Conservation (phyloP, 2,797 vertebrate genomes). For the Mastacembelus armatus region DNA sequence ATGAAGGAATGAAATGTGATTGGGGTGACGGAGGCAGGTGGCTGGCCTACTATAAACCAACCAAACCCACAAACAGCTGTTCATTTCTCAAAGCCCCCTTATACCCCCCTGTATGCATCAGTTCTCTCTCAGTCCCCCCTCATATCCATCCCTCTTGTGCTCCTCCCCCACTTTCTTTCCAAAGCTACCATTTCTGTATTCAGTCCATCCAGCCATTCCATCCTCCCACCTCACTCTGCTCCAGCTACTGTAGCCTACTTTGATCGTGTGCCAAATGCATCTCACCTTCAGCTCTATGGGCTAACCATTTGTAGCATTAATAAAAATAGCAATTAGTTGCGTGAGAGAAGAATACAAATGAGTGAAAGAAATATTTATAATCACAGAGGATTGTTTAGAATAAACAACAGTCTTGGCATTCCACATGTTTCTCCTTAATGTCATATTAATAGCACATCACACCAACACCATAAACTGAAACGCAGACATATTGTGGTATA, state of each 20-base stretch:
- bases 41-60: slow-evolving; percentile 59
- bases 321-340: too few species aligned
- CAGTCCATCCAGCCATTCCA: slow-evolving; percentile 33
- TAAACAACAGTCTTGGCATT: background rate
- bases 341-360: background rate
- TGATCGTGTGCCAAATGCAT: slow-evolving; percentile 52
- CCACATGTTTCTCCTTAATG: background rate
- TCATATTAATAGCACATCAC: background rate
- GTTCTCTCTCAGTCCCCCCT: slow-evolving; percentile 24
- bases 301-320: slow-evolving; percentile 13
- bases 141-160: slow-evolving; percentile 15
- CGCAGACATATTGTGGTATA: too few species aligned
- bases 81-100: slow-evolving; percentile 72
- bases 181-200: slow-evolving; percentile 30
- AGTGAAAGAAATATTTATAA: slow-evolving; percentile 11
- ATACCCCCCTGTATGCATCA: slow-evolving; percentile 44
- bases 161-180: slow-evolving; percentile 28
- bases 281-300: background rate
- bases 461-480: background rate
- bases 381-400: too few species aligned
- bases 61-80: slow-evolving; percentile 74
- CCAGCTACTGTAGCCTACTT: slow-evolving; percentile 31
- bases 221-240: slow-evolving; percentile 33
- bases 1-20: slow-evolving; percentile 44
- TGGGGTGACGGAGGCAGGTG: slow-evolving; percentile 69